phyloP scores from a whole-genome alignment of 2,113 vertebrate species.

The Beaufortia kweichowensis region DNA sequence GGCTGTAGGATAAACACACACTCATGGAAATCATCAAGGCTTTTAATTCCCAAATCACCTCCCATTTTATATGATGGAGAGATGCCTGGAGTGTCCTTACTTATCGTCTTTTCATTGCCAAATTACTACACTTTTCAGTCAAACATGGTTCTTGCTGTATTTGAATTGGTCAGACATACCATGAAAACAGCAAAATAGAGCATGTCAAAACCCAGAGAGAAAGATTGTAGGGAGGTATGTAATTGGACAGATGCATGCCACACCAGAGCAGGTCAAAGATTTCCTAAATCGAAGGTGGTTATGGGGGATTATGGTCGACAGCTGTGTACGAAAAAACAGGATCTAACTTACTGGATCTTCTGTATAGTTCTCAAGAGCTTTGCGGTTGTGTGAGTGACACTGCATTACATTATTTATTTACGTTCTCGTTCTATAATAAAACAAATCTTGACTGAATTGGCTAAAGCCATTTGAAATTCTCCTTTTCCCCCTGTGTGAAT shows the following conservation, averaged over 20 bases:
- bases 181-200: slow-evolving; percentile 9
- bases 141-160: slow-evolving; percentile 23
- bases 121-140: slow-evolving; percentile 33
- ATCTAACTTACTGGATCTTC: neutral
- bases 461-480: slow-evolving; percentile 38
- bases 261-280: slow-evolving; percentile 31
- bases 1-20: slow-evolving; percentile 39
- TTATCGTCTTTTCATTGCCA: slow-evolving; percentile 30
- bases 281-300: slow-evolving; percentile 37
- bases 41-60: slow-evolving; percentile 37
- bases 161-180: slow-evolving; percentile 19
- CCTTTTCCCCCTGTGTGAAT: slow-evolving; percentile 53
- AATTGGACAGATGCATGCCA: slow-evolving; percentile 33
- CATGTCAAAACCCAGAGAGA: slow-evolving; percentile 19
- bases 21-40: slow-evolving; percentile 15
- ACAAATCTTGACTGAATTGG: slow-evolving; percentile 29
- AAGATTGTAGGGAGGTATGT: slow-evolving; percentile 22
- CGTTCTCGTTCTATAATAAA: slow-evolving; percentile 52
- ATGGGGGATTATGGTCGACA: slow-evolving; percentile 25
- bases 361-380: slow-evolving; percentile 35
- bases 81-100: slow-evolving; percentile 30
- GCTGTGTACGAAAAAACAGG: neutral
- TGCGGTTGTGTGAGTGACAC: slow-evolving; percentile 45
- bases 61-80: slow-evolving; percentile 13
- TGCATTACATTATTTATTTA: slow-evolving; percentile 67